Conservation (phyloP, 64 coral and sea anemone genomes). For the Dendronephthya gigantea region DNA sequence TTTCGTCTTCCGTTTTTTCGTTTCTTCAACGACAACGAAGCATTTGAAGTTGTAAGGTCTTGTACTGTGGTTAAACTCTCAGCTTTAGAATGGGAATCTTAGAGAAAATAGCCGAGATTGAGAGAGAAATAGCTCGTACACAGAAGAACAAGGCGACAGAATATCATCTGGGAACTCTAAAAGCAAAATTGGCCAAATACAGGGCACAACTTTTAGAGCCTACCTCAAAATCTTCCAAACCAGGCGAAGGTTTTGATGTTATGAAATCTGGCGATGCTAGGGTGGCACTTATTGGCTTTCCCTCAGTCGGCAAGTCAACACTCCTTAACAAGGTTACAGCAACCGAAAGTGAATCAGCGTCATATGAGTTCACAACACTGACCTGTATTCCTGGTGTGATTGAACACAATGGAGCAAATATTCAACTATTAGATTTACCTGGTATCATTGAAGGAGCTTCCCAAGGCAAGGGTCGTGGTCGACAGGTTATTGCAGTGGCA, state of each 20-base stretch:
- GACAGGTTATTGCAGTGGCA: slow-evolving; percentile 84
- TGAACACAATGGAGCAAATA: slow-evolving; percentile 80
- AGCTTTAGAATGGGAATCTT: slow-evolving; percentile 80
- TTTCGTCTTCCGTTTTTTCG: too few relatives aligned
- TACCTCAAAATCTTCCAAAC: slow-evolving; percentile 46
- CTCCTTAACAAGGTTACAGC: slow-evolving; percentile 78
- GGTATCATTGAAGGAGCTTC: slow-evolving; percentile 87
- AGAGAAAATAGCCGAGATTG: slow-evolving; percentile 87
- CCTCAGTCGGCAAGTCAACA: slow-evolving; percentile 90
- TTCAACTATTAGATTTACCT: slow-evolving; percentile 83
- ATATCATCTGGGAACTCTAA: slow-evolving; percentile 79
- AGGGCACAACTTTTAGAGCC: slow-evolving; percentile 78
- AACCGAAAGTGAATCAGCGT: slow-evolving; percentile 67
- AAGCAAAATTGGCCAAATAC: slow-evolving; percentile 94
- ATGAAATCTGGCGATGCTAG: slow-evolving; percentile 99
- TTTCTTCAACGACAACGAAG: too few relatives aligned
- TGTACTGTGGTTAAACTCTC: background rate
- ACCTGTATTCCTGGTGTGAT: slow-evolving; percentile 95
- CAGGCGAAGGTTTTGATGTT: slow-evolving; percentile 98
- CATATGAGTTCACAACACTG: slow-evolving; percentile 87
- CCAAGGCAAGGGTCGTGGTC: slow-evolving; percentile 82
- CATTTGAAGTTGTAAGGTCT: background rate
- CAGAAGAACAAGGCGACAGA: slow-evolving; percentile 99
- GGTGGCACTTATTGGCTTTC: slow-evolving; percentile 92
- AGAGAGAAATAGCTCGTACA: slow-evolving; percentile 88